These are phyloP conservation scores for Halictus ligatus DNA, from an alignment of 2,888 invertebrate genomes.

Conservation along the genomic window DNA sequence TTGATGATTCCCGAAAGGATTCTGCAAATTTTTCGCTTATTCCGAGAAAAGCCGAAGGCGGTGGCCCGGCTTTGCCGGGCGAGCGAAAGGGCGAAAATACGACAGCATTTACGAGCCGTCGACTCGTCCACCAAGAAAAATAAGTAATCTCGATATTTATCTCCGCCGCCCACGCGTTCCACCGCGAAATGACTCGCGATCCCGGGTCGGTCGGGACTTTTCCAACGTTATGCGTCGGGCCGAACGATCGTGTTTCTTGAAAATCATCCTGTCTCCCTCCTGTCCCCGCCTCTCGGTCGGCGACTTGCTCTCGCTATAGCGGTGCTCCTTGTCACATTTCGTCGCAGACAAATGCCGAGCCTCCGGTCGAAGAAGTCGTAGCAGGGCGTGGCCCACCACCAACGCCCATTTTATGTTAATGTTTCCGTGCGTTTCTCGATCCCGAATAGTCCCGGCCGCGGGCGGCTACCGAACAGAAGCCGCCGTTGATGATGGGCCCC, in stretches of 20 bases:
- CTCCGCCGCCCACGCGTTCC: conserved; percentile 71
- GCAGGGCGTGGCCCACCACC: conserved; percentile 75
- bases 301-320: background rate
- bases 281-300: background rate
- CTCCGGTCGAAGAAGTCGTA: conserved; percentile 54
- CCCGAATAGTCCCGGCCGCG: conserved; percentile 34
- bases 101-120: conserved; percentile 74
- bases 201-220: conserved; percentile 59
- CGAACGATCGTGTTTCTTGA: conserved; percentile 56
- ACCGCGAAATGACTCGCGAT: conserved; percentile 20
- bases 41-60: conserved; percentile 48
- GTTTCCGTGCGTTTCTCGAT: conserved; percentile 58
- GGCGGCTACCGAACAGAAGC: conserved; percentile 60
- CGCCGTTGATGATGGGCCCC: conserved; percentile 64
- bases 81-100: conserved; percentile 66
- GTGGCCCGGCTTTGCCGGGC: conserved; percentile 37
- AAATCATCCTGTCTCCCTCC: conserved; percentile 12
- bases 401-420: conserved; percentile 82
- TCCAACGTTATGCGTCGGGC: conserved; percentile 27
- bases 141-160: conserved; percentile 79
- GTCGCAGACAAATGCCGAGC: conserved; percentile 74
- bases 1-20: conserved; percentile 28
- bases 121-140: conserved; percentile 67
- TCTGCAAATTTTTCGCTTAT: conserved; percentile 49
- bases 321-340: conserved; percentile 58